Percentiles rank a stretch among this genome's conserved stretches.
Conservation (phyloP, 2,797 vertebrate species). For the Fundulus diaphanus region DNA sequence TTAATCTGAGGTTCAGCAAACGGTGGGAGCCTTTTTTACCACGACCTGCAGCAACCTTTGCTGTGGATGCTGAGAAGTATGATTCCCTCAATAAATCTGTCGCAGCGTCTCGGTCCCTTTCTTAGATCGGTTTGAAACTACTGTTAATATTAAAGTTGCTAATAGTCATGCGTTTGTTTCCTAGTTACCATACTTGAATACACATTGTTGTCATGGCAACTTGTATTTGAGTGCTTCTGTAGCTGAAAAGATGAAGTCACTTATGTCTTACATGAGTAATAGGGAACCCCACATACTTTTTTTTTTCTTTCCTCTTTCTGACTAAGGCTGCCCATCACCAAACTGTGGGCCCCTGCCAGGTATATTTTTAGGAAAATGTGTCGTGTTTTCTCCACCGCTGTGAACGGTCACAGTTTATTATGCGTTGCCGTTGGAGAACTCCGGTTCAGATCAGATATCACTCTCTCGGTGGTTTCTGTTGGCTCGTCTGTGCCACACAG, state of each 20-base stretch:
- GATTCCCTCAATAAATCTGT: not conserved
- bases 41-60: not conserved
- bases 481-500: conserved; percentile 37
- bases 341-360: conserved; percentile 58
- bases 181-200: conserved; percentile 21
- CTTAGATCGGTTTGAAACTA: not conserved
- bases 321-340: conserved; percentile 62
- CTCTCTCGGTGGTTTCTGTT: conserved; percentile 62
- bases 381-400: conserved; percentile 72
- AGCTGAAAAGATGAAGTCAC: not conserved
- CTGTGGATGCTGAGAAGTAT: not conserved
- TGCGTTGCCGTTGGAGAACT: conserved; percentile 59
- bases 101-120: not conserved
- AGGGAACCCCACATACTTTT: conserved; percentile 36
- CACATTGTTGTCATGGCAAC: not conserved
- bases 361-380: conserved; percentile 73
- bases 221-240: not conserved
- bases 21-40: not conserved
- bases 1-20: not conserved
- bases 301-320: too few relatives aligned
- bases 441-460: conserved; percentile 69
- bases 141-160: not conserved
- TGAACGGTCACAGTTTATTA: conserved; percentile 71
- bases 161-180: conserved; percentile 28
- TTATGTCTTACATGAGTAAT: conserved; percentile 32